A percentile compares a stretch with the other conserved stretches of the same genome.
These are phyloP conservation scores for Taurulus bubalis DNA, from an alignment of 2,113 vertebrate genomes.

Conservation along the genomic window DNA sequence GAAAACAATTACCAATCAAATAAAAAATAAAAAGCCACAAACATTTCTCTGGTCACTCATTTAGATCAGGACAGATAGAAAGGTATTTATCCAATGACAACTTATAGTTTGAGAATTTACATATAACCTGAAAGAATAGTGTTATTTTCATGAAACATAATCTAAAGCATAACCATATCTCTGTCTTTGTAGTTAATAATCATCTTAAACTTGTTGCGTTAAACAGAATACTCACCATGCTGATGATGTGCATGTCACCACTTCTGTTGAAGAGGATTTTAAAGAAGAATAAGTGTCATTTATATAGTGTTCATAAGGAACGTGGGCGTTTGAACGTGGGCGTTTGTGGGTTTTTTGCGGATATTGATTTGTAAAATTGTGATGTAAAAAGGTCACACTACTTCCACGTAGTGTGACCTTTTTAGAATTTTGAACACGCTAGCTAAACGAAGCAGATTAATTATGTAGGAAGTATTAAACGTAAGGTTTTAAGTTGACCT, in stretches of 20 bases:
- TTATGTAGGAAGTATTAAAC: conserved; percentile 10
- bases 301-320: conserved; percentile 23
- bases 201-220: background rate
- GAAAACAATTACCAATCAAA: background rate
- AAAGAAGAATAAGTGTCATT: background rate
- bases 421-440: fast-evolving
- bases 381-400: conserved; percentile 35
- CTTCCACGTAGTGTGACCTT: background rate
- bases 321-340: conserved; percentile 26
- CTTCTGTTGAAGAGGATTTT: conserved; percentile 13
- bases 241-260: conserved; percentile 34
- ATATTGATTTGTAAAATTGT: background rate
- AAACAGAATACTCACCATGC: conserved; percentile 63
- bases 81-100: background rate
- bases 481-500: background rate
- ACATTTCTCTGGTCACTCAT: background rate
- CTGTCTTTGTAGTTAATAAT: background rate
- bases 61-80: background rate
- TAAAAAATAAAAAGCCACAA: background rate
- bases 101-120: background rate
- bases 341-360: background rate
- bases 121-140: background rate
- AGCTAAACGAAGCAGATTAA: background rate
- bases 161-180: background rate
- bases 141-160: background rate